Conservation (phyloP, 2,113 vertebrate genomes). For the Prunella himalayana region DNA sequence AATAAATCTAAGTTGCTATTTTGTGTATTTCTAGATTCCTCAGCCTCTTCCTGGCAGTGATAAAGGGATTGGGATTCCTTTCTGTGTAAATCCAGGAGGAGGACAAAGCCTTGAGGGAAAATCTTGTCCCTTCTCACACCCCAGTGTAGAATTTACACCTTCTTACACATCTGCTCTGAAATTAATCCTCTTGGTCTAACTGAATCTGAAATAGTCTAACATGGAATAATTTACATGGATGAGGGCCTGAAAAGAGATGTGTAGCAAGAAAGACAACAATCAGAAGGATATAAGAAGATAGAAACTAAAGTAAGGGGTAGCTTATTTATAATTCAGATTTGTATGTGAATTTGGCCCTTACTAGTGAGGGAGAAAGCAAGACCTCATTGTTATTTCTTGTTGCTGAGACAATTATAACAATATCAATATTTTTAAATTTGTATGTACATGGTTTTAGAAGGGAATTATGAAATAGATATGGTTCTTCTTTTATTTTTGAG, state of each 20-base stretch:
- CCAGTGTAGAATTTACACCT: not conserved
- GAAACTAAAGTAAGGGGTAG: not conserved
- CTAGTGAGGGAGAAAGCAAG: not conserved
- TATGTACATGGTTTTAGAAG: not conserved
- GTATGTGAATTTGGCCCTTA: not conserved
- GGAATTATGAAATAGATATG: not conserved
- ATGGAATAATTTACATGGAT: not conserved
- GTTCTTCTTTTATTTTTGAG: not conserved
- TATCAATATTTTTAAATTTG: not conserved
- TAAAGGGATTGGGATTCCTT: constrained; percentile 3
- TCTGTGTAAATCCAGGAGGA: not conserved
- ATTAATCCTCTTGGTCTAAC: not conserved
- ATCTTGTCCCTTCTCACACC: not conserved
- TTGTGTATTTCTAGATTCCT: not conserved
- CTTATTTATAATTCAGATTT: not conserved
- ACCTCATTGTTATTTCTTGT: not conserved
- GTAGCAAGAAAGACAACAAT: not conserved
- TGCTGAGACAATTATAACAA: not conserved
- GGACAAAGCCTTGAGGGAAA: not conserved
- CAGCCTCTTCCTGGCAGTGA: not conserved
- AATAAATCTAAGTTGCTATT: not conserved
- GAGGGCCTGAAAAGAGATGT: not conserved
- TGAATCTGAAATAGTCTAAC: not conserved
- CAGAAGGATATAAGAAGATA: not conserved
- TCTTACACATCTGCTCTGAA: not conserved